Conservation (phyloP, 1,140 invertebrate species). For the Drosophila novamexicana region DNA sequence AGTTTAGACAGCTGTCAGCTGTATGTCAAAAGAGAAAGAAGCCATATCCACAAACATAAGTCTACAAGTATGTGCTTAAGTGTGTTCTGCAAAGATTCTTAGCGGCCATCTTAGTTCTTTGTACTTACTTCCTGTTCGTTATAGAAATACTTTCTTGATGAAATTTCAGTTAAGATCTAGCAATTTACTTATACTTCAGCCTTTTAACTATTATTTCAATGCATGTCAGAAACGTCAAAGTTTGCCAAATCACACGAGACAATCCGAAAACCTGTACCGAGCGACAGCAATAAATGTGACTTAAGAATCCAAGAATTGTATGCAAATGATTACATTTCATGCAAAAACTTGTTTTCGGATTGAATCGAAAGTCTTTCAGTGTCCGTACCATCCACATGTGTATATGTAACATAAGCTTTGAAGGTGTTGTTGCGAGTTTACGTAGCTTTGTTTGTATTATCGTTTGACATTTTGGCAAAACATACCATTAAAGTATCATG, state of each 20-base stretch:
- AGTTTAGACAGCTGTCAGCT: constrained; percentile 58
- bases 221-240: constrained; percentile 58
- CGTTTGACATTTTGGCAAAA: constrained; percentile 42
- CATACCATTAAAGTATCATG: constrained; percentile 61
- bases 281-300: constrained; percentile 29
- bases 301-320: constrained; percentile 58
- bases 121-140: not conserved
- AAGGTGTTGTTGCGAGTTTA: constrained; percentile 29
- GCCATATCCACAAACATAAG: constrained; percentile 26
- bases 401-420: constrained; percentile 14
- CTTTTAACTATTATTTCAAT: constrained; percentile 7
- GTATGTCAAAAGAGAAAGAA: constrained; percentile 18
- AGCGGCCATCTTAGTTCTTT: constrained; percentile 13
- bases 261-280: constrained; percentile 32
- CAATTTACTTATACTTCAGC: not conserved
- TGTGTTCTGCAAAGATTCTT: constrained; percentile 18
- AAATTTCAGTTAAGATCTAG: too few relatives aligned
- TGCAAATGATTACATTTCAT: constrained; percentile 61
- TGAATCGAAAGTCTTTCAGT: constrained; percentile 9
- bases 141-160: not conserved
- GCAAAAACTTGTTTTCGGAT: constrained; percentile 58
- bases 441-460: constrained; percentile 29
- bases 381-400: constrained; percentile 19
- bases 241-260: constrained; percentile 13
- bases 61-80: not conserved